These are phyloP conservation scores for Proteles cristata DNA, from an alignment of 2,113 vertebrate genomes.

Conservation along the genomic window DNA sequence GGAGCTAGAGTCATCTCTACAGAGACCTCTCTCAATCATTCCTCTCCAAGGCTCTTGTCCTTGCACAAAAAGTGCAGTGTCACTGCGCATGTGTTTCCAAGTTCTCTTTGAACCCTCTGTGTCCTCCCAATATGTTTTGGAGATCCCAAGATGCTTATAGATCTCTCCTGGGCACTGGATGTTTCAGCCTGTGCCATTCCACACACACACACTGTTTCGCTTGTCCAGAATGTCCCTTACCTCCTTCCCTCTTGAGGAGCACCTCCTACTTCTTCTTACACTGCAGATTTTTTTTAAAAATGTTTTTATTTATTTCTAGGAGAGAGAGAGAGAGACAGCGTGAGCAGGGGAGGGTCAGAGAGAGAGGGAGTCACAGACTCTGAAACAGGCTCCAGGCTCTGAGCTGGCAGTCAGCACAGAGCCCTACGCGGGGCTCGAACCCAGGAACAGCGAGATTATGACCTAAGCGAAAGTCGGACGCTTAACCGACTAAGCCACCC, in stretches of 20 bases:
- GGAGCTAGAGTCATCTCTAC: not conserved
- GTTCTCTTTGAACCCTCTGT: not conserved
- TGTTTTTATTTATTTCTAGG: too few species aligned
- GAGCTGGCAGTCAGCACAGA: too few species aligned
- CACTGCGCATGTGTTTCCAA: not conserved
- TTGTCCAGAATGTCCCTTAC: not conserved
- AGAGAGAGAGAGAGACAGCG: too few species aligned
- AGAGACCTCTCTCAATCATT: not conserved
- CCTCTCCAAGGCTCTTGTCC: not conserved
- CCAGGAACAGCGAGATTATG: too few species aligned
- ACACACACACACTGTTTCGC: not conserved
- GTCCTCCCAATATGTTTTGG: not conserved
- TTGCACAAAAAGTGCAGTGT: not conserved
- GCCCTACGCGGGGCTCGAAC: too few species aligned
- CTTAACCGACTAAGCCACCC: too few species aligned
- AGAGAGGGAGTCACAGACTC: too few species aligned
- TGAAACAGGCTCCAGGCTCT: too few species aligned
- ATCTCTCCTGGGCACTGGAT: not conserved
- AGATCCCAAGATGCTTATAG: not conserved
- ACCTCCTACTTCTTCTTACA: not conserved
- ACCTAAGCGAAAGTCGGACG: too few species aligned
- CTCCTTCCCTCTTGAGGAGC: not conserved
- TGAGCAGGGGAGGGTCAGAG: too few species aligned
- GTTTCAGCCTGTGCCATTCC: not conserved
- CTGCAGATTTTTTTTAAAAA: not conserved